A percentile compares a stretch with the other conserved stretches of the same genome.
These are phyloP conservation scores for Solenodon paradoxus DNA, from an alignment of 2,113 vertebrate species.

Conservation along the genomic window DNA sequence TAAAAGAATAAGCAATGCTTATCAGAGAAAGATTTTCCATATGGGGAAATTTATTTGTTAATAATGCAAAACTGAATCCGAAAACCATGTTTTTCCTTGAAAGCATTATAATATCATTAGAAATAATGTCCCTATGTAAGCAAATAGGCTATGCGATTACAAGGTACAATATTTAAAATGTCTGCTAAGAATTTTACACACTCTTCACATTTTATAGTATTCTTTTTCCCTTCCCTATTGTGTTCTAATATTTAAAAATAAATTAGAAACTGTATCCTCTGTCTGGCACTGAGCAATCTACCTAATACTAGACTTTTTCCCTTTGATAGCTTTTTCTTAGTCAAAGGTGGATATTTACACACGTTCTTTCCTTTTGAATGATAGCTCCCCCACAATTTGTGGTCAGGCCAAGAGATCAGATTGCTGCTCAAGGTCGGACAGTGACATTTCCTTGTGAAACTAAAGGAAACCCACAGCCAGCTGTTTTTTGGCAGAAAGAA, in stretches of 20 bases:
- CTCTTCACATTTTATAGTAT: neutral
- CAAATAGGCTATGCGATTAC: neutral
- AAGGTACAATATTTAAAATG: neutral
- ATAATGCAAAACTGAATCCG: neutral
- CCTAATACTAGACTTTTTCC: conserved; percentile 37
- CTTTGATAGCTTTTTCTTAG: conserved; percentile 55
- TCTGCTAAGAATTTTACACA: neutral
- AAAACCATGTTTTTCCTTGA: neutral
- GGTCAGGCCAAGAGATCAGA: conserved; percentile 97
- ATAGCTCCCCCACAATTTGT: conserved; percentile 98
- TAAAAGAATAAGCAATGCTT: neutral
- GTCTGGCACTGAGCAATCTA: conserved; percentile 53
- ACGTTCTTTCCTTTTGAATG: conserved; percentile 79
- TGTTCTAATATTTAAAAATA: conserved; percentile 71
- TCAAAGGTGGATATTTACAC: conserved; percentile 63
- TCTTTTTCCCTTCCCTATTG: neutral
- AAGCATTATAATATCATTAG: neutral
- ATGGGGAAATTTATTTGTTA: neutral
- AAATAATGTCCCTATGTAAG: neutral
- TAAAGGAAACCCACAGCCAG: conserved; percentile 98
- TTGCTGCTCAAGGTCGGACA: conserved; percentile 95
- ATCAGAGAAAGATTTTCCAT: neutral
- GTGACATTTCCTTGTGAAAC: conserved; percentile 98
- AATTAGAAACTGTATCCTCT: conserved; percentile 53
- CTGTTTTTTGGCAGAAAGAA: conserved; percentile 99